Evolutionary conservation across 2,113 vertebrate species (phyloP), one percentile per base, ranked within the genome.

Genomic region (Ramphastos sulfuratus): DNA sequence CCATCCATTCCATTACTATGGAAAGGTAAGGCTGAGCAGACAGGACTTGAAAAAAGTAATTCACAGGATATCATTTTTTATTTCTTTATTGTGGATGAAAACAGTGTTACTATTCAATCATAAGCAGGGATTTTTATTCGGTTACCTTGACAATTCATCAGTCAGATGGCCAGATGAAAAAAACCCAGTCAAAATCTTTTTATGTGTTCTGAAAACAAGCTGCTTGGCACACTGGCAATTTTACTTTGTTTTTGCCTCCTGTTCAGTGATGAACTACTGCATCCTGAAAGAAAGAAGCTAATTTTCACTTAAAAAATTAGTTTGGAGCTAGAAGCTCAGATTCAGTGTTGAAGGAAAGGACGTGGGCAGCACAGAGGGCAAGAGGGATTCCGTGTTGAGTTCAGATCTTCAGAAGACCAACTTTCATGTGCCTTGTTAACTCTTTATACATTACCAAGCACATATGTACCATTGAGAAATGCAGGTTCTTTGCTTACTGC

Each of bases 21-120:
- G 80, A 74, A 95, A 99, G 99, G 99, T 99, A 98, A 99, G 98
- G 98, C 98, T 99, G 98, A 99, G 98, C 98, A 99, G 99, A 99
- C 99, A 99, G 98, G 98, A 98, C 93, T 39, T 92, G 35, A 65
- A 54, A 54, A 71, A 69, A 86, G 15, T 67, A 83, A 10, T 37
- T 25, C 15, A 27, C 59, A 56, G 5, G 19, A 67, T 73, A 74
- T 59, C 8, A 21, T 78, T 79, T 54, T 54, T 56, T 55, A 60
- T 72, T 92, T 79, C 31, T 65, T 64, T 69, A 72, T 42, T 75
- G 8, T 0, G 0, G 48, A 66, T 83, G 35, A 52, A 91, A 78
- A 61, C 44, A 81, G 27, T 72, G n/a, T 77, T 80, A 27, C 42
- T 82, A 6, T 75, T 85, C 42, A 73, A 5, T 81, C 0, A 10